A percentile compares a stretch with the other conserved stretches of the same genome.
These are phyloP conservation scores for Atlantisia rogersi DNA, from an alignment of 2,113 vertebrate species.

Conservation along the genomic window DNA sequence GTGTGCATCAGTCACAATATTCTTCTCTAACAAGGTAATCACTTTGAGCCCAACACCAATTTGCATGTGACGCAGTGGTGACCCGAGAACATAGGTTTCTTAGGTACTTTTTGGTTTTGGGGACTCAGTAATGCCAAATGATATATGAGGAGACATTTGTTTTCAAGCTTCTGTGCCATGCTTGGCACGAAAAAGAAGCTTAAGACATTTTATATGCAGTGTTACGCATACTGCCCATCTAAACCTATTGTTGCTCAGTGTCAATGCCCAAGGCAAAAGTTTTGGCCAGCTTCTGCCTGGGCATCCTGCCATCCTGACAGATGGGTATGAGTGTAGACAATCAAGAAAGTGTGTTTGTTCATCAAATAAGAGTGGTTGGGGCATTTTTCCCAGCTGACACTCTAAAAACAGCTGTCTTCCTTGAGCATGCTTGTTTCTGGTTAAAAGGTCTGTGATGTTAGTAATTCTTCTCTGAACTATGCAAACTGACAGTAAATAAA, in stretches of 20 bases:
- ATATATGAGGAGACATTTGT: slow-evolving; percentile 24
- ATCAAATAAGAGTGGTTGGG: slow-evolving; percentile 52
- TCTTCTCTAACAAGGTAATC: background rate
- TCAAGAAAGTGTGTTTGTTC: slow-evolving; percentile 67
- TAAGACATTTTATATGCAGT: slow-evolving; percentile 31
- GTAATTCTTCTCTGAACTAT: slow-evolving; percentile 19
- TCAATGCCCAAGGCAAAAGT: slow-evolving; percentile 67
- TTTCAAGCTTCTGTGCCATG: slow-evolving; percentile 20
- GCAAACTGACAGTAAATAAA: slow-evolving; percentile 42
- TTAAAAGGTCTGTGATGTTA: slow-evolving; percentile 46
- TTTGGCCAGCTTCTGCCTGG: slow-evolving; percentile 66
- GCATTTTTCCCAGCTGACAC: slow-evolving; percentile 68
- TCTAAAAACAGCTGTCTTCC: slow-evolving; percentile 69
- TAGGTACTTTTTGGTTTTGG: background rate
- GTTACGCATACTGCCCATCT: slow-evolving; percentile 42
- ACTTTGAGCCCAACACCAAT: background rate
- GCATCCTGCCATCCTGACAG: slow-evolving; percentile 67
- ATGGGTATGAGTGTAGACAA: slow-evolving; percentile 67
- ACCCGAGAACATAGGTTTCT: background rate
- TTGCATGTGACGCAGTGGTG: background rate
- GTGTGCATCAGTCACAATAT: background rate
- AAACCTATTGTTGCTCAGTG: slow-evolving; percentile 62
- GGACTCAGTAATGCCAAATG: background rate
- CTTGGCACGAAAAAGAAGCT: slow-evolving; percentile 19
- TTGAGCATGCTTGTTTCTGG: slow-evolving; percentile 24